A percentile compares a stretch with the other conserved stretches of the same genome.
Evolutionary conservation across 2,113 vertebrate species (phyloP).

Genomic region (Mobula birostris): DNA sequence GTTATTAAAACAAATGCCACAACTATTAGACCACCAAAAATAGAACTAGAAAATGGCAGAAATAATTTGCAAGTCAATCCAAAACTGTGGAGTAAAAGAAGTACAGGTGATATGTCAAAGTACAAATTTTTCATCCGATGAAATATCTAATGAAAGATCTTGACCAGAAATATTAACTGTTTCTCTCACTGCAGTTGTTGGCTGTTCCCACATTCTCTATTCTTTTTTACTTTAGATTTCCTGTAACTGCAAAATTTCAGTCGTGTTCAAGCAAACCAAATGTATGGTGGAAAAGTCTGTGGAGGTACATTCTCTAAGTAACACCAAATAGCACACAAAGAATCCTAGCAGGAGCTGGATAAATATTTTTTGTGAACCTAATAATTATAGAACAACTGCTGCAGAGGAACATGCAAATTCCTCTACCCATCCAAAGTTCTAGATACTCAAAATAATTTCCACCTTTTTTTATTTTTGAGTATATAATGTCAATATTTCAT

Average conservation of each 20-base stretch:
- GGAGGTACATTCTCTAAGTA: neutral
- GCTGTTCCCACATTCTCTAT: too few relatives aligned
- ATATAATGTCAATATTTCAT: neutral
- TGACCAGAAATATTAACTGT: too few relatives aligned
- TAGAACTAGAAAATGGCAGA: too few relatives aligned
- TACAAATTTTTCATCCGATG: too few relatives aligned
- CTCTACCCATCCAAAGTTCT: neutral
- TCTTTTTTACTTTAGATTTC: too few relatives aligned
- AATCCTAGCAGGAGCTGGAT: neutral
- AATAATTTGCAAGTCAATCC: too few relatives aligned
- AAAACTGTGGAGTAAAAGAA: too few relatives aligned
- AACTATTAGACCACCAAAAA: neutral
- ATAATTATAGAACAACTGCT: neutral
- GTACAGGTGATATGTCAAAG: too few relatives aligned
- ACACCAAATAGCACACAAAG: neutral
- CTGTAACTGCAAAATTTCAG: too few relatives aligned
- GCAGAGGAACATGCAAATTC: neutral
- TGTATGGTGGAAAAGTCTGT: neutral
- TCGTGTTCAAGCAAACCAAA: neutral
- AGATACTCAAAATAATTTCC: neutral
- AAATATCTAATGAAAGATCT: too few relatives aligned
- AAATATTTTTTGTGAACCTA: neutral
- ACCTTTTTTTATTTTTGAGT: neutral
- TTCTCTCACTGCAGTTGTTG: too few relatives aligned
- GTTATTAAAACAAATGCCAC: neutral